Conservation (phyloP, 2,888 invertebrate genomes). For the Rhagium mordax region DNA sequence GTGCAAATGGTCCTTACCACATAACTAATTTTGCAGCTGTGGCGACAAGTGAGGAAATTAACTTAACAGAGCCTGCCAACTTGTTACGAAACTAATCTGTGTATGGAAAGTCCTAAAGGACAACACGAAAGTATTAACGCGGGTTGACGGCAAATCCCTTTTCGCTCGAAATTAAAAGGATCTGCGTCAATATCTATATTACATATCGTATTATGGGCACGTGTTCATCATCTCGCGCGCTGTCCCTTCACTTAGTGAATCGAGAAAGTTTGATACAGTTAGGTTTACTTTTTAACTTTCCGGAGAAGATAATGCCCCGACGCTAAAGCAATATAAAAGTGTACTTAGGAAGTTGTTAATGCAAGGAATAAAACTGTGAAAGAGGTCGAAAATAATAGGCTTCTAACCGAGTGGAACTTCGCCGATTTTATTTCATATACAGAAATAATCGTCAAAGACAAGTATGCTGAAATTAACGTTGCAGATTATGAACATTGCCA, state of each 20-base stretch:
- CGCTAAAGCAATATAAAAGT: slow-evolving; percentile 52
- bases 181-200: not conserved
- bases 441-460: no score
- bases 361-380: slow-evolving; percentile 48
- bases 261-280: slow-evolving; percentile 25
- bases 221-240: not conserved
- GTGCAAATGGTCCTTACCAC: no score
- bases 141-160: not conserved
- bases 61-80: not conserved
- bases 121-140: not conserved
- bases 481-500: no score
- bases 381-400: slow-evolving; percentile 51
- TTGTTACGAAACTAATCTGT: not conserved
- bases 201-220: not conserved
- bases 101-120: not conserved
- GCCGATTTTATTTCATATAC: slow-evolving; percentile 6
- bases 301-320: slow-evolving; percentile 43
- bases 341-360: slow-evolving; percentile 53
- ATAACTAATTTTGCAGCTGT: no score
- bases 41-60: not conserved
- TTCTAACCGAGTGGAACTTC: slow-evolving; percentile 26
- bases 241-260: not conserved
- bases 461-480: no score
- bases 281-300: slow-evolving; percentile 38
- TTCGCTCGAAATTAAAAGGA: not conserved